These are phyloP conservation scores for Galaxias olidus DNA, from an alignment of 2,797 vertebrate genomes.

Conservation along the genomic window DNA sequence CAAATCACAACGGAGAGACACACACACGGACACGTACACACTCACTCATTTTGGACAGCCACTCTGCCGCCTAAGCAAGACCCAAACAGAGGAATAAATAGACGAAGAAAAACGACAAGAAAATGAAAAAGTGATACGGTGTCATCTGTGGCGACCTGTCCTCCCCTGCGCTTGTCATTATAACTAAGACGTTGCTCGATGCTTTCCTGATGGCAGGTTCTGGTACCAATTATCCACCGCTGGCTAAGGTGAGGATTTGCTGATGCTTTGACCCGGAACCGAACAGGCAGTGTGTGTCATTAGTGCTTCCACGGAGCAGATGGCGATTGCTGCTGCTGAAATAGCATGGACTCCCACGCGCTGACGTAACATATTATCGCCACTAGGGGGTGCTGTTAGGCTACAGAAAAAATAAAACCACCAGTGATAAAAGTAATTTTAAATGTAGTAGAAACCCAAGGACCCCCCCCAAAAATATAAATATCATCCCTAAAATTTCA, in stretches of 20 bases:
- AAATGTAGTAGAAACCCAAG: too few relatives aligned
- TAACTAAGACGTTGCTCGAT: too few relatives aligned
- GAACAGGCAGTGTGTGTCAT: conserved; percentile 55
- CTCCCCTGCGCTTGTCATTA: too few relatives aligned
- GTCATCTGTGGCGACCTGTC: not conserved
- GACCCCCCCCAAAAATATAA: too few relatives aligned
- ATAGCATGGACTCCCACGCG: conserved; percentile 40
- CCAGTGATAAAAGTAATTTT: not conserved
- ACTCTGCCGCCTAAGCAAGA: too few relatives aligned
- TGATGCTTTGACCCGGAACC: conserved; percentile 45
- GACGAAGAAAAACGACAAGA: not conserved
- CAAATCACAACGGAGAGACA: too few relatives aligned
- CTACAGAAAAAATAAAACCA: conserved; percentile 7
- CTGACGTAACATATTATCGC: conserved; percentile 15
- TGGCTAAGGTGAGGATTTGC: conserved; percentile 38
- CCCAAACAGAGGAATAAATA: too few relatives aligned
- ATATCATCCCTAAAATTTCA: conserved; percentile 60
- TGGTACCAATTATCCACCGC: too few relatives aligned
- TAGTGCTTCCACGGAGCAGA: conserved; percentile 57
- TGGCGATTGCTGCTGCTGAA: conserved; percentile 46
- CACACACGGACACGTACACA: too few relatives aligned
- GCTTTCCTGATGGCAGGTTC: too few relatives aligned
- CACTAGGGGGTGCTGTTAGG: conserved; percentile 62
- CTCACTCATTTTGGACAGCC: too few relatives aligned
- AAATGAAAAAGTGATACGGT: not conserved